These are phyloP conservation scores for Xylota segnis DNA, from an alignment of 2,888 invertebrate genomes.

Conservation along the genomic window DNA sequence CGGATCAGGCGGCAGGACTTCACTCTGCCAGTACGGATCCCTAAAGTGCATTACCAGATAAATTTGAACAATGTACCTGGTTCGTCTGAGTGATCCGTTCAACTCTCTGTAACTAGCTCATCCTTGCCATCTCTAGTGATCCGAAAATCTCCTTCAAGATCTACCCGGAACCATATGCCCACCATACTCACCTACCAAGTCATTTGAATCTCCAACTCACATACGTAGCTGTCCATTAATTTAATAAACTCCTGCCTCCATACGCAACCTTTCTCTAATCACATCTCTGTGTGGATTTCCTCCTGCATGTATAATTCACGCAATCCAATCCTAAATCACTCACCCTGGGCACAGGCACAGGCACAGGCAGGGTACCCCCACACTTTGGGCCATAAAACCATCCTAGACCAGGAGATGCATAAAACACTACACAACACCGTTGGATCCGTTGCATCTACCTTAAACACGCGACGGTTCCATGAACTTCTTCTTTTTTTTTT, in stretches of 20 bases:
- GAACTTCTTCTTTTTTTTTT: conserved; percentile 27
- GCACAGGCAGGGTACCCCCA: conserved; percentile 8
- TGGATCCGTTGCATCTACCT: conserved; percentile 28
- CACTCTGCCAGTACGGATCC: no score
- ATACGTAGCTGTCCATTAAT: conserved; percentile 36
- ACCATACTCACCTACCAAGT: neutral
- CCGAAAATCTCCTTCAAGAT: neutral
- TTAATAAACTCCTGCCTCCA: conserved; percentile 26
- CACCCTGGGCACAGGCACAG: conserved; percentile 32
- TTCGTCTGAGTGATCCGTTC: no score
- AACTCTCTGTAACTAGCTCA: no score
- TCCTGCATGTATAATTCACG: conserved; percentile 44
- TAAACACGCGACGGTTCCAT: conserved; percentile 65
- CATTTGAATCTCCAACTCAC: neutral
- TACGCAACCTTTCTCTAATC: conserved; percentile 63
- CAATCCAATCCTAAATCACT: conserved; percentile 73
- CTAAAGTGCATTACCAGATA: no score
- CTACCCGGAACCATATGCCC: conserved; percentile 15
- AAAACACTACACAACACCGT: conserved; percentile 9
- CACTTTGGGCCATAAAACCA: conserved; percentile 11
- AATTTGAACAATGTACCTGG: no score
- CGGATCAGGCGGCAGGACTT: no score
- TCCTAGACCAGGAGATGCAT: conserved; percentile 28
- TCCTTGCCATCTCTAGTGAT: no score
- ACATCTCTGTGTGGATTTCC: conserved; percentile 27